Evolutionary conservation across 1,140 invertebrate species (phyloP), one percentile per base, ranked within the genome.

Genomic region (Trachymyrmex septentrionalis): DNA sequence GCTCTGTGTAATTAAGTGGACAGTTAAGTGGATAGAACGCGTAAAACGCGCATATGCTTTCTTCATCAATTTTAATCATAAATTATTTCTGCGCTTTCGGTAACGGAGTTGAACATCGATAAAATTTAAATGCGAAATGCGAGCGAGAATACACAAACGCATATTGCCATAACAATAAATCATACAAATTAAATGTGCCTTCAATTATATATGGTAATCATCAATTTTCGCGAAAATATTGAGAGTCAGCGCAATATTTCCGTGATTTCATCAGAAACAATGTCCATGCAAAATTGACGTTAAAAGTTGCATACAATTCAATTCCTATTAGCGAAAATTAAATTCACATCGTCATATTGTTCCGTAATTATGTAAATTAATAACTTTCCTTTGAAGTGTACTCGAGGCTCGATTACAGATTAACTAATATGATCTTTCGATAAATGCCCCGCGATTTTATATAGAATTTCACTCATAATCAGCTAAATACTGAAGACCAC

Each of bases 311-410:
- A 21, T 16, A 50, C n/a, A 34, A 61, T 84, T 73, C 38, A 19
- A 48, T 9, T 21, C 0, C 44, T 30, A 75, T 84, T 75, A 75
- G 10, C 5, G 38, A 63, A 63, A 61, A 75, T 75, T 73, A 59
- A 82, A 73, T 82, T 34, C n/a, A 2, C 10, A 84, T 50, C 19
- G 38, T n/a, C 24, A 84, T 2, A 53, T 75, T 48, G 55, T 63
- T 75, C 9, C 24, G 7, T 84, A 84, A 75, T 75, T 50, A 38
- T 19, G 69, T 27, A 75, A 75, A 84, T 75, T 84, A 84, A 84
- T 63, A 61, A 50, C 14, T 69, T 57, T 34, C 24, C 55, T 73
- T 61, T 50, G 55, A 21, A 3, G 59, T 75, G 0, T 63, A 30
- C 24, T 38, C 53, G 21, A 80, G 19, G 30, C 14, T 69, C 16